Conservation (phyloP, 2,797 vertebrate species). For the Clarias pachynema region DNA sequence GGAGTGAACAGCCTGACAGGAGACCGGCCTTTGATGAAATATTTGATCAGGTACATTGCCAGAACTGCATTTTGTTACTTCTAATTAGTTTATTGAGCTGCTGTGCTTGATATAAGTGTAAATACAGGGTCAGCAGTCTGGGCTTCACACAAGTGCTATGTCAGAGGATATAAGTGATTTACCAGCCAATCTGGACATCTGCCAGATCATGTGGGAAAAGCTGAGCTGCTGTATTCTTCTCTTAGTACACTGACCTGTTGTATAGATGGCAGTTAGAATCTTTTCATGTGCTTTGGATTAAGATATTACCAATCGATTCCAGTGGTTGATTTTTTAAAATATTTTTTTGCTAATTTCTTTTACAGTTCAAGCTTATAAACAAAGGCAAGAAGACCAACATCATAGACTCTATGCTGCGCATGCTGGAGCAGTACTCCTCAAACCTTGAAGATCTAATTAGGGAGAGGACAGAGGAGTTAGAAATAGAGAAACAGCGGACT, state of each 20-base stretch:
- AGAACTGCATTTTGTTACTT: background rate
- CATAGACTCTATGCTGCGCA: conserved; percentile 84
- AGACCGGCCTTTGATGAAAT: conserved; percentile 81
- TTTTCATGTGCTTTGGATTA: background rate
- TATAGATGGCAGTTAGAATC: background rate
- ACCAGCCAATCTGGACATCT: conserved; percentile 19
- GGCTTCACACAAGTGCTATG: conserved; percentile 18
- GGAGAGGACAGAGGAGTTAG: conserved; percentile 82
- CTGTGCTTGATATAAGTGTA: background rate
- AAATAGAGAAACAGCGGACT: conserved; percentile 83
- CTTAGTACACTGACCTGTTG: background rate
- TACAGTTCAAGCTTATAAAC: conserved; percentile 83
- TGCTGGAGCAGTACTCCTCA: conserved; percentile 85
- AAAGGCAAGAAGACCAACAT: conserved; percentile 87
- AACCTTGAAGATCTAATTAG: conserved; percentile 83
- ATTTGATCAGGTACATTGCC: conserved; percentile 77
- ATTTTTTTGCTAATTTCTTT: background rate
- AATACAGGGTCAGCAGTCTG: background rate
- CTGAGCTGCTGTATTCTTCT: conserved; percentile 7
- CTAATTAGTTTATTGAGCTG: conserved; percentile 5
- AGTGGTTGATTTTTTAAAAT: background rate
- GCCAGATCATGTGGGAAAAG: conserved; percentile 6
- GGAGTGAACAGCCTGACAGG: conserved; percentile 82
- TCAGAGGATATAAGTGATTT: conserved; percentile 8
- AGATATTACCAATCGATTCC: background rate